phyloP scores from a whole-genome alignment of 2,888 invertebrate genomes.

The Macrophya annulata region DNA sequence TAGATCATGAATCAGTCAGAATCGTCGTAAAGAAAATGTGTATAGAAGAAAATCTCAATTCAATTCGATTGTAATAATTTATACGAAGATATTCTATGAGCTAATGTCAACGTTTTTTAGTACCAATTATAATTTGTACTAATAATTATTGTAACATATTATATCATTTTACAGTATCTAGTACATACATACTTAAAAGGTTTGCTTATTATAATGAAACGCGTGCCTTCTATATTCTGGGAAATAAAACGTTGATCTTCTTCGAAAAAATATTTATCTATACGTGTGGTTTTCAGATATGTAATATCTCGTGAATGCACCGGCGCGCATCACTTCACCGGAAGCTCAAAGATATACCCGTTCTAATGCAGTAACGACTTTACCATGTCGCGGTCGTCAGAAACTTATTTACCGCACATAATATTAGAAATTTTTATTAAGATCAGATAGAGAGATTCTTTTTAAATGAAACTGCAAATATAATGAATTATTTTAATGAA shows the following conservation, averaged over 20 bases:
- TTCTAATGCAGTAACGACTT: neutral
- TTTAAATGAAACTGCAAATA: neutral
- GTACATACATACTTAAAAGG: neutral
- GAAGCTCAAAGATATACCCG: constrained; percentile 26
- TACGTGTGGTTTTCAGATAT: constrained; percentile 24
- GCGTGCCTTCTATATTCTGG: neutral
- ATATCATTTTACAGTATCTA: neutral
- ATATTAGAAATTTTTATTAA: too few species aligned
- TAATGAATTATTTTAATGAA: neutral
- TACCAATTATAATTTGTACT: neutral
- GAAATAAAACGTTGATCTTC: neutral
- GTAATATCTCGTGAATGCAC: neutral
- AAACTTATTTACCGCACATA: neutral
- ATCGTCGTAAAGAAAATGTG: neutral
- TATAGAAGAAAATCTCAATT: neutral
- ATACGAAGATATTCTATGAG: neutral
- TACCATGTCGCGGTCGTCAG: neutral
- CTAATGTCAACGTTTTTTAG: neutral
- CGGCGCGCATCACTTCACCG: constrained; percentile 10
- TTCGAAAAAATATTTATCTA: neutral
- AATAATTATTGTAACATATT: neutral
- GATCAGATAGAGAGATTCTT: neutral
- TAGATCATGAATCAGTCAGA: neutral
- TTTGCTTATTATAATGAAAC: neutral
- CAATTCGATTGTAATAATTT: neutral